Evolutionary conservation across 1,140 invertebrate genomes (phyloP).

Genomic region (Bacillus rossius): DNA sequence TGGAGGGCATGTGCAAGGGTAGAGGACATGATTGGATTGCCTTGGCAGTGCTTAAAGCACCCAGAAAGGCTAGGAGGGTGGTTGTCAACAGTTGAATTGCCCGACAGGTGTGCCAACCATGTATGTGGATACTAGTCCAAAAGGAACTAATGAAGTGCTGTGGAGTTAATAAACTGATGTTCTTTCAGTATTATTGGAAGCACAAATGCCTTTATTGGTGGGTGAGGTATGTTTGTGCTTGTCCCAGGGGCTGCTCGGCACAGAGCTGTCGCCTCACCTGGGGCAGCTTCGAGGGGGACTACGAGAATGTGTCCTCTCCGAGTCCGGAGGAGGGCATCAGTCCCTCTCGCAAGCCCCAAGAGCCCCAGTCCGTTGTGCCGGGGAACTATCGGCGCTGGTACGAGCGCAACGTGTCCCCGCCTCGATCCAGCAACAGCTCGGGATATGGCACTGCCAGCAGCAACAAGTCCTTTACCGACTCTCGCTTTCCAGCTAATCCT

Average conservation of each 20-base stretch:
- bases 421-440: conserved; percentile 74
- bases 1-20: too few relatives aligned
- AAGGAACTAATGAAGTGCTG: too few relatives aligned
- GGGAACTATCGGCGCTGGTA: conserved; percentile 57
- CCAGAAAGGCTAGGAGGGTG: too few relatives aligned
- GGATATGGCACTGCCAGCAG: conserved; percentile 80
- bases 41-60: too few relatives aligned
- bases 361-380: conserved; percentile 48
- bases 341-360: conserved; percentile 32
- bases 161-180: too few relatives aligned
- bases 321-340: conserved; percentile 34
- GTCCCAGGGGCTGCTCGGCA: conserved; percentile 56
- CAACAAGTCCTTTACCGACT: conserved; percentile 36
- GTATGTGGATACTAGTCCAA: too few relatives aligned
- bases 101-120: too few relatives aligned
- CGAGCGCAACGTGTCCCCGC: conserved; percentile 71
- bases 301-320: conserved; percentile 56
- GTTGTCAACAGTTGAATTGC: too few relatives aligned
- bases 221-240: conserved; percentile 1
- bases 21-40: too few relatives aligned
- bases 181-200: too few relatives aligned
- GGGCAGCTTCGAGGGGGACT: conserved; percentile 59
- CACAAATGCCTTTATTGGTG: too few relatives aligned
- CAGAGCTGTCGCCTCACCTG: conserved; percentile 62
- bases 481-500: conserved; percentile 45